These are phyloP conservation scores for Syritta pipiens DNA, from an alignment of 2,888 invertebrate species.

Conservation along the genomic window DNA sequence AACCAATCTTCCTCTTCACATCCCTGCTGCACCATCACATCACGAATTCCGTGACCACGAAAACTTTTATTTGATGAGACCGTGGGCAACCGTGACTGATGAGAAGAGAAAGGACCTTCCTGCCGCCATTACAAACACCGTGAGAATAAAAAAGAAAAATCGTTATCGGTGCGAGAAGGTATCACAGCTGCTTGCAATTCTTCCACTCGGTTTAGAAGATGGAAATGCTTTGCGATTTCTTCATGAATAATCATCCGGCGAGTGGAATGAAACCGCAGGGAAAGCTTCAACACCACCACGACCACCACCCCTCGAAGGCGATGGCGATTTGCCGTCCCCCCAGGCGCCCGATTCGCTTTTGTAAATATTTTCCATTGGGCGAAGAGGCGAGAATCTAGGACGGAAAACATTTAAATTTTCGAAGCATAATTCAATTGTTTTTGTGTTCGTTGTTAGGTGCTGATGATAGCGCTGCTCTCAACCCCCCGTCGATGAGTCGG, in stretches of 20 bases:
- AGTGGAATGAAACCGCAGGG: conserved; percentile 5
- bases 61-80: conserved; percentile 11
- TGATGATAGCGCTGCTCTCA: background rate
- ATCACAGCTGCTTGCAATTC: conserved; percentile 29
- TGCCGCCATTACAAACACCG: background rate
- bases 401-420: conserved; percentile 54
- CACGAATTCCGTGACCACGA: background rate
- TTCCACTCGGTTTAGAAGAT: conserved; percentile 8
- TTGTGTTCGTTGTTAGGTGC: conserved; percentile 11
- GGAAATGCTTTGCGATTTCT: conserved; percentile 17
- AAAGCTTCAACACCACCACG: background rate
- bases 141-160: too few species aligned
- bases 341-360: too few species aligned
- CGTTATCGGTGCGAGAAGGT: conserved; percentile 25
- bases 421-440: conserved; percentile 47
- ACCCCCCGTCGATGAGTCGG: too few species aligned
- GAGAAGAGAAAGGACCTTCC: background rate
- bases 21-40: background rate
- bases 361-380: too few species aligned
- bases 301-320: background rate
- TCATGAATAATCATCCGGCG: conserved; percentile 46
- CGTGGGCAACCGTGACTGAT: background rate
- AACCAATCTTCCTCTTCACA: background rate
- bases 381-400: conserved; percentile 10
- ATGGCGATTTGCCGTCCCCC: too few species aligned